Evolutionary conservation across 2,797 vertebrate species (phyloP).

Genomic region (Myotis findleyi): DNA sequence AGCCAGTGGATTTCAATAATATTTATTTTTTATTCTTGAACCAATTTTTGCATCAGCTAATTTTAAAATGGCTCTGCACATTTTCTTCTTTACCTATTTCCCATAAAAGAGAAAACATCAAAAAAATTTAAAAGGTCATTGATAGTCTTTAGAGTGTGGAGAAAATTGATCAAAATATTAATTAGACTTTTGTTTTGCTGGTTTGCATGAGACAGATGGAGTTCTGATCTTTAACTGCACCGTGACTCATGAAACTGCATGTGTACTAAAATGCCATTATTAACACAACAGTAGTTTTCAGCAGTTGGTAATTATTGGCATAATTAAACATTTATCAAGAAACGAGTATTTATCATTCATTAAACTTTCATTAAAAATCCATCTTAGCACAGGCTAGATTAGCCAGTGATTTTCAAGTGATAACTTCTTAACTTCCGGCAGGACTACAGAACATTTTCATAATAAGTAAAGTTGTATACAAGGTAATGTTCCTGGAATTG

Average conservation of each 20-base stretch:
- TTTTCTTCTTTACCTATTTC: slow-evolving; percentile 67
- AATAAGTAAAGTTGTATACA: slow-evolving; percentile 69
- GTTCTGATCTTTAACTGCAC: slow-evolving; percentile 89
- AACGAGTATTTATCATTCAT: slow-evolving; percentile 93
- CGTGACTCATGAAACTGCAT: slow-evolving; percentile 89
- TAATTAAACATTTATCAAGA: slow-evolving; percentile 94
- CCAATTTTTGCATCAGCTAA: background rate
- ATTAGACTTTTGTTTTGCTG: slow-evolving; percentile 90
- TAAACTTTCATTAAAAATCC: slow-evolving; percentile 93
- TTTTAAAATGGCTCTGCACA: background rate
- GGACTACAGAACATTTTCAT: slow-evolving; percentile 77
- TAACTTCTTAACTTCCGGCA: slow-evolving; percentile 88
- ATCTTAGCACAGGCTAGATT: slow-evolving; percentile 89
- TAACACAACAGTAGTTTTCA: slow-evolving; percentile 93
- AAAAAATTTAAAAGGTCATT: slow-evolving; percentile 76
- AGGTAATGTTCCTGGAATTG: slow-evolving; percentile 68
- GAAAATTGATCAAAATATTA: slow-evolving; percentile 90
- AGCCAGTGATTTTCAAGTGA: slow-evolving; percentile 89
- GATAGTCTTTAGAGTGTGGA: slow-evolving; percentile 80
- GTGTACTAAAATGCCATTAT: slow-evolving; percentile 91
- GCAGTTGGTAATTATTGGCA: slow-evolving; percentile 94
- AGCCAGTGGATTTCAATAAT: background rate
- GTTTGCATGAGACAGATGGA: slow-evolving; percentile 90
- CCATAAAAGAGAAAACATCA: slow-evolving; percentile 64
- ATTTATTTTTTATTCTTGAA: background rate